Evolutionary conservation across 2,888 invertebrate species (phyloP).

Genomic region (Hecatera dysodea): DNA sequence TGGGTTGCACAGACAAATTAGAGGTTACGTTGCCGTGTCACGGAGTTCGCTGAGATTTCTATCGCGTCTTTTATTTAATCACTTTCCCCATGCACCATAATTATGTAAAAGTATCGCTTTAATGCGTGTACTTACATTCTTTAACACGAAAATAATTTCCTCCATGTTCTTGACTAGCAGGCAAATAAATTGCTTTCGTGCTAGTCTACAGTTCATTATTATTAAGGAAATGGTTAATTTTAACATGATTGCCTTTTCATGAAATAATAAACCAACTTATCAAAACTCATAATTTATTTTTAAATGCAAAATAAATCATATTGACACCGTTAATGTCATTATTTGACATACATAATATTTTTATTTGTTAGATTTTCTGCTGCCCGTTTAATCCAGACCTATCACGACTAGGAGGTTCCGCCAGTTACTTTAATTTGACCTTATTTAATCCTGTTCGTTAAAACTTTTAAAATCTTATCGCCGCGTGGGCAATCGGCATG

Average conservation of each 20-base stretch:
- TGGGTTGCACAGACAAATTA: constrained; percentile 77
- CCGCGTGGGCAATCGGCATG: constrained; percentile 56
- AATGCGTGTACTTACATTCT: constrained; percentile 22
- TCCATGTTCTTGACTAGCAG: constrained; percentile 27
- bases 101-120: constrained; percentile 45
- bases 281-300: neutral
- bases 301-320: too few relatives aligned
- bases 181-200: constrained; percentile 28
- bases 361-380: too few relatives aligned
- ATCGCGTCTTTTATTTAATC: constrained; percentile 56
- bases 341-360: too few relatives aligned
- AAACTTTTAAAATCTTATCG: constrained; percentile 49
- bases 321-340: neutral
- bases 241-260: constrained; percentile 1
- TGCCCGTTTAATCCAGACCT: too few relatives aligned
- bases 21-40: constrained; percentile 71
- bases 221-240: constrained; percentile 20
- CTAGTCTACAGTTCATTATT: neutral
- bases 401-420: neutral
- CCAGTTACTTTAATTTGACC: neutral
- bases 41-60: constrained; percentile 66
- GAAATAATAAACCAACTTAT: neutral
- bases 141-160: constrained; percentile 16
- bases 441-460: constrained; percentile 1
- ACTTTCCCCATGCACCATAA: constrained; percentile 59